Evolutionary conservation across 1,140 invertebrate genomes (phyloP), one percentile per base, ranked within the genome.

Genomic region (Alviniconcha marisindica): DNA sequence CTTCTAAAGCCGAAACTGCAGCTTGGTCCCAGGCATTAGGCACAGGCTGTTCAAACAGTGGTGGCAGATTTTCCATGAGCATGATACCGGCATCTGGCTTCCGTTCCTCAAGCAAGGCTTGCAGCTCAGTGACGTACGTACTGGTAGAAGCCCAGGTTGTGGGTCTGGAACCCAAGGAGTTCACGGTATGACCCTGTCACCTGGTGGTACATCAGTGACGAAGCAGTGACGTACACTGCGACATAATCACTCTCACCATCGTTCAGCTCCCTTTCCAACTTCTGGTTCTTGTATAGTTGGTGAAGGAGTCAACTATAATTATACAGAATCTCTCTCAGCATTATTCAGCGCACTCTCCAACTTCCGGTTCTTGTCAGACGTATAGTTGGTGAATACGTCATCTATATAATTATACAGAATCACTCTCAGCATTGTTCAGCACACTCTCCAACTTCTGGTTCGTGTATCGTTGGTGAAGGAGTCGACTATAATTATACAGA

Each of bases 121-220:
- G 56, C 38, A 63, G n/a, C 24, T 44, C 79, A 81, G n/a, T n/a
- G n/a, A n/a, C n/a, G n/a, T n/a, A 81, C 38, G 38, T 21, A 28
- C 3, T 31, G 7, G 14, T 51, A 31, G 31, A 33, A 51, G 21
- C 44, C 36, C 54, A 40, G 36, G 51, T 77, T 36, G 21, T 56
- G 71, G 14, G 36, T 24, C 3, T 40, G 14, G 18, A 7, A 18
- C 3, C 42, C 73, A 4, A 40, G 12, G 15, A 54, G 31, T 7
- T 21, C 5, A 28, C 60, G 40, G 54, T 36, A 44, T 44, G 63
- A n/a, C 7, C 71, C 56, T 28, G 71, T 71, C 24, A 15, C 36
- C 31, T 31, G 31, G 71, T 42, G n/a, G 28, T 18, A 77, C 0
- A 77, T 42, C 15, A 66, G 42, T 36, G 56, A n/a, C 78, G 2